Percentiles rank a stretch among this genome's conserved stretches.
Conservation (phyloP, 2,797 vertebrate genomes). For the Synaphobranchus kaupii region DNA sequence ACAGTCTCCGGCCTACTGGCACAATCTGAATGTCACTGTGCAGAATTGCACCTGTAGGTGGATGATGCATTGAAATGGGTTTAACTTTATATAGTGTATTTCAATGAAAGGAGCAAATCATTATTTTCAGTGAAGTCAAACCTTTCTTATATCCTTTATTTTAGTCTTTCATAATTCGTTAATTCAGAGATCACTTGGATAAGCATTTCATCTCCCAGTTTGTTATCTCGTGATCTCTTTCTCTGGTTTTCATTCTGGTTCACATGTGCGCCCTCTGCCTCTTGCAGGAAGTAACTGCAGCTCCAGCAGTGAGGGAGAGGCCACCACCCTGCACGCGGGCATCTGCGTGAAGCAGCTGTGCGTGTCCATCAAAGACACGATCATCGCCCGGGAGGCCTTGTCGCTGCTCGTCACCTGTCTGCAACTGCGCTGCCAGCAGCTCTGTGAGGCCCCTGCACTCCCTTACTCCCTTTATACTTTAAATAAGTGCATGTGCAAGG, state of each 20-base stretch:
- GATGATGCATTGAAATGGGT: not conserved
- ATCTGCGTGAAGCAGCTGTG: slow-evolving; percentile 95
- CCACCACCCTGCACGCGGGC: slow-evolving; percentile 88
- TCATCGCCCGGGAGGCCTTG: slow-evolving; percentile 94
- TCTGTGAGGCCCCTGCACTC: slow-evolving; percentile 74
- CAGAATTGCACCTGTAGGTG: not conserved
- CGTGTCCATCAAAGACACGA: slow-evolving; percentile 93
- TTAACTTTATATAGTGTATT: not conserved
- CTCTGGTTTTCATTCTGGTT: not conserved
- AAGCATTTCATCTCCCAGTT: not conserved
- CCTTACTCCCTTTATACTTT: not conserved
- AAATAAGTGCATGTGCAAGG: not conserved
- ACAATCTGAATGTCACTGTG: not conserved
- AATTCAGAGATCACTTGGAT: not conserved
- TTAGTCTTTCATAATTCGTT: not conserved
- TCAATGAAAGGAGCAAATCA: not conserved
- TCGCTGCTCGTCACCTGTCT: slow-evolving; percentile 96
- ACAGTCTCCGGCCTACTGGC: not conserved
- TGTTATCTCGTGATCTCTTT: not conserved
- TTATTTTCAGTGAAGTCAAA: not conserved
- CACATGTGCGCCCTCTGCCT: not conserved
- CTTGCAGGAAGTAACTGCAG: slow-evolving; percentile 94
- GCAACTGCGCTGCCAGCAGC: slow-evolving; percentile 93
- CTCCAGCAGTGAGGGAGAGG: slow-evolving; percentile 94
- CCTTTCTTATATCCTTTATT: not conserved